Conservation (phyloP, 92 coral and sea anemone genomes). For the Palythoa grandiflora region DNA sequence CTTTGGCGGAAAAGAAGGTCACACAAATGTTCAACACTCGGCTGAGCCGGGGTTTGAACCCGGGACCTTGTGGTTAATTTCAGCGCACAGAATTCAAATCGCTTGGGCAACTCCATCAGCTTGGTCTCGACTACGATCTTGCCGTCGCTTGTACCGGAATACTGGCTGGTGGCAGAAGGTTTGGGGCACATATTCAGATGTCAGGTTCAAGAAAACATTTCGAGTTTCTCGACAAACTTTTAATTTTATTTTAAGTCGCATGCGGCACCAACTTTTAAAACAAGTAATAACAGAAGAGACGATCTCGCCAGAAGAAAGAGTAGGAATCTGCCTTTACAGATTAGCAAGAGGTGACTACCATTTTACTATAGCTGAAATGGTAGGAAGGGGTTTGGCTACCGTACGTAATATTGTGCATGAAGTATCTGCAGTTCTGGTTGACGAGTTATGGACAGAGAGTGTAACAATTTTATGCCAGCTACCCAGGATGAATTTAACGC, state of each 20-base stretch:
- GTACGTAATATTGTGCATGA: slow-evolving; percentile 50
- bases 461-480: slow-evolving; percentile 36
- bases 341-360: slow-evolving; percentile 74
- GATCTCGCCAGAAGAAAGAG: slow-evolving; percentile 60
- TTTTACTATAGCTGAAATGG: slow-evolving; percentile 64
- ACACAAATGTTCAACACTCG: no score
- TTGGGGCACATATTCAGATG: slow-evolving; percentile 59
- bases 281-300: slow-evolving; percentile 67
- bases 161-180: slow-evolving; percentile 64
- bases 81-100: slow-evolving; percentile 34
- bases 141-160: slow-evolving; percentile 52
- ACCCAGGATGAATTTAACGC: slow-evolving; percentile 42
- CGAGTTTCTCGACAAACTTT: slow-evolving; percentile 54
- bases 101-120: slow-evolving; percentile 24
- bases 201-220: slow-evolving; percentile 45
- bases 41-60: no score
- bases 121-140: slow-evolving; percentile 27
- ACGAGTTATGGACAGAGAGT: slow-evolving; percentile 52
- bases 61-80: no score
- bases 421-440: slow-evolving; percentile 48
- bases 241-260: slow-evolving; percentile 56
- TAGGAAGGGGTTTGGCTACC: slow-evolving; percentile 57
- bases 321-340: slow-evolving; percentile 71
- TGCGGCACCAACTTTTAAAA: slow-evolving; percentile 47
- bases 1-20: no score